Evolutionary conservation across 2,113 vertebrate species (phyloP).

Genomic region (Aspiorhynchus laticeps): DNA sequence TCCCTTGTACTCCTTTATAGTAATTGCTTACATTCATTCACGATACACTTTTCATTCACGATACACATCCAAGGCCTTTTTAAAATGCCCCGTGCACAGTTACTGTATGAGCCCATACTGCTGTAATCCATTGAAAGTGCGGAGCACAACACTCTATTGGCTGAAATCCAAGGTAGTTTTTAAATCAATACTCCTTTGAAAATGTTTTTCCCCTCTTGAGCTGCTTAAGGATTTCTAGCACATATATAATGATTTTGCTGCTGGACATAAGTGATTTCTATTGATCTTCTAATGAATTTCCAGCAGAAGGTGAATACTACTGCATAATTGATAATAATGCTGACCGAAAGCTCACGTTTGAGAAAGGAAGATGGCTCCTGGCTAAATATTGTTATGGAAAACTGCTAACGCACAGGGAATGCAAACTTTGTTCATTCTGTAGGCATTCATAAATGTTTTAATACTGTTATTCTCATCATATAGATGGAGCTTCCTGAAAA

Average conservation of each 20-base stretch:
- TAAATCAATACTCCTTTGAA: constrained; percentile 42
- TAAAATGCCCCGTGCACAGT: background rate
- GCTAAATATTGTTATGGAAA: constrained; percentile 42
- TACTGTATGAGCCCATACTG: background rate
- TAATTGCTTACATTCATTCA: constrained; percentile 21
- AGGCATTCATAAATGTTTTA: constrained; percentile 48
- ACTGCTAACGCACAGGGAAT: constrained; percentile 28
- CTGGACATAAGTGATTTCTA: constrained; percentile 47
- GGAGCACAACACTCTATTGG: background rate
- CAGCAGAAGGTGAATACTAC: constrained; percentile 43
- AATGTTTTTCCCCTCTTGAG: constrained; percentile 24
- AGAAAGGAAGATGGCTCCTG: constrained; percentile 33
- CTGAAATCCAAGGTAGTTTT: constrained; percentile 31
- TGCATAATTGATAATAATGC: constrained; percentile 47
- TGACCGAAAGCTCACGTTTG: constrained; percentile 30
- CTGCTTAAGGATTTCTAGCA: constrained; percentile 47
- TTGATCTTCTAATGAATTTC: constrained; percentile 55
- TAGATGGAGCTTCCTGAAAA: constrained; percentile 3
- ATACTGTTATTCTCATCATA: constrained; percentile 21
- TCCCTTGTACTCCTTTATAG: background rate
- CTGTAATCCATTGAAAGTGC: constrained; percentile 12
- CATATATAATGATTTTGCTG: constrained; percentile 36
- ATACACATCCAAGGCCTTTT: background rate
- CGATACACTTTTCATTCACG: no score
- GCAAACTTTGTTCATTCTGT: constrained; percentile 19